Percentiles rank a stretch among this genome's conserved stretches.
Conservation (phyloP, 2,113 vertebrate genomes). For the Scolopax mira region DNA sequence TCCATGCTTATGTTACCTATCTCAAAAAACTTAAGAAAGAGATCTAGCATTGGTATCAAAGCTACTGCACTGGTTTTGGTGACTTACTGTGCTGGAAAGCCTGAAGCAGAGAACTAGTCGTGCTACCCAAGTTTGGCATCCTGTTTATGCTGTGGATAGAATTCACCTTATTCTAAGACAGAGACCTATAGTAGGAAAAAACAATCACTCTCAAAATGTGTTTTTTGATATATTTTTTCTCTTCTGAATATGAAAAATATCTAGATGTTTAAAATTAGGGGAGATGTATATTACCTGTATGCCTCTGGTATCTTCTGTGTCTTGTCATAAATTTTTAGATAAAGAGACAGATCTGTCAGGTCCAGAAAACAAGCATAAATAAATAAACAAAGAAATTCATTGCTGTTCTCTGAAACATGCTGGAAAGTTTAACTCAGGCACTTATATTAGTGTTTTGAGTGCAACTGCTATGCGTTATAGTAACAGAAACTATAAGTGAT, state of each 20-base stretch:
- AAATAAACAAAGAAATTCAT: background rate
- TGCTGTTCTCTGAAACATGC: background rate
- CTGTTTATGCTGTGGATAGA: background rate
- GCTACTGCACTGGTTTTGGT: background rate
- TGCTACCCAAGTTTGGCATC: background rate
- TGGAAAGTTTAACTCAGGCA: background rate
- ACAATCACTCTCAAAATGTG: background rate
- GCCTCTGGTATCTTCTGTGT: background rate
- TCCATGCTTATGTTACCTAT: background rate
- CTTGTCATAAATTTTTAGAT: background rate
- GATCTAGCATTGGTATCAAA: background rate
- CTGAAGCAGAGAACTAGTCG: background rate
- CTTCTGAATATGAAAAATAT: background rate
- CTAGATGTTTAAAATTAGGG: background rate
- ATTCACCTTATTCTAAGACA: background rate
- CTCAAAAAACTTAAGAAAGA: background rate
- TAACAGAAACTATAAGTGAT: conserved; percentile 16
- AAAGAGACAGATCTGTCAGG: background rate
- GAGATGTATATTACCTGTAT: background rate
- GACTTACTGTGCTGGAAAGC: background rate
- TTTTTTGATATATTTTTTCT: background rate
- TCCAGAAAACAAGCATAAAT: background rate
- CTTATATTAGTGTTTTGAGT: background rate
- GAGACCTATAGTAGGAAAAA: background rate
- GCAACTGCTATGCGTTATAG: background rate